Base-by-base conservation (phyloP, 1,140 invertebrate species). In the Coptotermes formosanus region DNA sequence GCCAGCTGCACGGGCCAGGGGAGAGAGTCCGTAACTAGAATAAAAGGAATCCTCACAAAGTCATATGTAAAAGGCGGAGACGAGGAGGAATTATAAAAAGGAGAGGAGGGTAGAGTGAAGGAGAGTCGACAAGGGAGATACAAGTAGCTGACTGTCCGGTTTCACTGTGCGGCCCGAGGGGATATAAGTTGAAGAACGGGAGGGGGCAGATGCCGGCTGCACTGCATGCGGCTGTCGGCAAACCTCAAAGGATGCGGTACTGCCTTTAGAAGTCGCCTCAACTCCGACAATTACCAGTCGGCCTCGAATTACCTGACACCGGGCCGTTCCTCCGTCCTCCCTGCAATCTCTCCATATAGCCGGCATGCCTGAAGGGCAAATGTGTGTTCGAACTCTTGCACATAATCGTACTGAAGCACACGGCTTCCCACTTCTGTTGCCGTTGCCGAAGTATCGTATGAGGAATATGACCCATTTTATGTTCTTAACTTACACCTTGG, bases 291-390 rank as follows among this genome's bases (percentile, higher is more conserved):
- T 85, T 85, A 85, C 85, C 75, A 85, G 85, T 82, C 44, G 85
- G 55, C 85, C 85, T 85, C 85, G 85, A 75, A 85, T 85, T 85
- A 85, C 85, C 85, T 85, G 85, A 85, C 85, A 85, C 85, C 64
- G 64, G 75, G 25, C 64, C 59, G 64, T 32, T 38, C 52, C 19
- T 55, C 52, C 52, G 52, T 55, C 52, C 52, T 16, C 64, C 64
- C 12, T 64, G 7, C 59, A 9, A 12, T 55, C 64, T n/a, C 2
- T 75, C 64, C 64, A 30, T 30, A 25, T 30, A 75, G 25, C 16
- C 30, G 59, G 59, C 21, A 75, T 75, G 64, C 64, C 64, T 75
- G 0, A n/a, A 25, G 64, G 25, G 64, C 2, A 75, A 75, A 75
- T 75, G 64, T 30, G 25, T 8, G 64, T 75, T 75, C 52, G 52